Evolutionary conservation across 64 coral and sea anemone genomes (phyloP), one percentile per base, ranked within the genome.

Genomic region (Acropora tenuis): DNA sequence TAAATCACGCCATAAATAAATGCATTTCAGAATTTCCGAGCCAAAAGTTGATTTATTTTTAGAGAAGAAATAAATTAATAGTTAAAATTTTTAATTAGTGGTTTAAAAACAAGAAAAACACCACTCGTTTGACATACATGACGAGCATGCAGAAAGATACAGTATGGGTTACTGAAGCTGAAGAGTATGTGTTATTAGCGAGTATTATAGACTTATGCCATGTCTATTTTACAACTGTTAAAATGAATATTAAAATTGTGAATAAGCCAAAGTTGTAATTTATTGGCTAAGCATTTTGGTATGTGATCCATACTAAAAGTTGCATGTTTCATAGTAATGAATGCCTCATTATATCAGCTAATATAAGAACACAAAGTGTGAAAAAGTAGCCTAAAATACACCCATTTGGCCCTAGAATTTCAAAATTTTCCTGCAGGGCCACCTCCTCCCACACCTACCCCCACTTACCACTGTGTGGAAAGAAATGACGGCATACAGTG

Each of bases 381-480:
- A 41, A 77, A 77, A 77, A 77, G 41, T 47, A 46, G 75, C 75
- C 75, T 77, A 6, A 77, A 77, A 77, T 45, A 44, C 1, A 46
- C 75, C 75, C 75, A 46, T 77, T 77, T 41, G 75, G 42, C 75
- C 42, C 44, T 4, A 77, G 47, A 77, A 12, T 47, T 77, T 46
- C 40, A 77, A 77, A 40, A 20, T 2, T 42, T 44, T 19, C 73
- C 73, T 30, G 20, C 4, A 30, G 73, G 73, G 19, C 18, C 0
- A 20, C 73, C 73, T 20, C 73, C 73, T 75, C 73, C 73, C 73
- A 41, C 73, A 75, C 73, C 73, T 75, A 75, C 73, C 75, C 75
- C 75, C 75, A 77, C 41, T 77, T 77, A 43, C 41, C 75, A 30
- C 30, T 30, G 30, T 30, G 30, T 30, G 30, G 30, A 30, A 30